Evolutionary conservation across 2,888 invertebrate species (phyloP).

Genomic region (Trachelus stipa): DNA sequence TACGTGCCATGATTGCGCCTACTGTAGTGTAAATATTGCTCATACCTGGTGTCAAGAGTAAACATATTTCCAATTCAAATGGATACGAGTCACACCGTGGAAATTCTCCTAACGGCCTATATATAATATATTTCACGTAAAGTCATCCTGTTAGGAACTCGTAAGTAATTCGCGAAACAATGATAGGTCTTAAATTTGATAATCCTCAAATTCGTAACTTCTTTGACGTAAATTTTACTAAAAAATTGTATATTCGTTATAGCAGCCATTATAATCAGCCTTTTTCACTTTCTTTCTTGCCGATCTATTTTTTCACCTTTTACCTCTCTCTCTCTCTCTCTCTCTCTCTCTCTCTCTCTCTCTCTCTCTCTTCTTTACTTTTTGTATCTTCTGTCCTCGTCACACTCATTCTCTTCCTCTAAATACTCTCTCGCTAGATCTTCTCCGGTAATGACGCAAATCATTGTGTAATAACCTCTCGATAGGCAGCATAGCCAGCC

Average conservation of each 20-base stretch:
- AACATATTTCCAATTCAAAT: neutral
- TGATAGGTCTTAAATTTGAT: neutral
- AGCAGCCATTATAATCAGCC: neutral
- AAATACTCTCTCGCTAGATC: neutral
- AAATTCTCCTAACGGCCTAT: neutral
- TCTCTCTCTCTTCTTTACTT: neutral
- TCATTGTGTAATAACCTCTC: neutral
- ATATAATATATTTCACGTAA: neutral
- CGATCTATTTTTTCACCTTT: neutral
- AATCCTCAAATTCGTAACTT: neutral
- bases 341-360: too few species aligned
- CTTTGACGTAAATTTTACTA: neutral
- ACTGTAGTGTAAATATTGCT: constrained; percentile 52
- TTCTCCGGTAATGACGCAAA: neutral
- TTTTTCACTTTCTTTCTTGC: neutral
- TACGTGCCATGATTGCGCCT: constrained; percentile 48
- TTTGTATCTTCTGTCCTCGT: neutral
- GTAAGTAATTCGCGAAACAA: neutral
- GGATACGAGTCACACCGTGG: neutral
- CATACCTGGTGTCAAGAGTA: constrained; percentile 17
- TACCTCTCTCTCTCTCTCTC: neutral
- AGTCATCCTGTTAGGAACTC: neutral
- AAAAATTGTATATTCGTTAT: neutral
- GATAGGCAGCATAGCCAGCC: neutral
- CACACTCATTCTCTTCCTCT: neutral